A percentile compares a stretch with the other conserved stretches of the same genome.
Evolutionary conservation across 2,797 vertebrate species (phyloP).

Genomic region (Hozukius guyotensis): DNA sequence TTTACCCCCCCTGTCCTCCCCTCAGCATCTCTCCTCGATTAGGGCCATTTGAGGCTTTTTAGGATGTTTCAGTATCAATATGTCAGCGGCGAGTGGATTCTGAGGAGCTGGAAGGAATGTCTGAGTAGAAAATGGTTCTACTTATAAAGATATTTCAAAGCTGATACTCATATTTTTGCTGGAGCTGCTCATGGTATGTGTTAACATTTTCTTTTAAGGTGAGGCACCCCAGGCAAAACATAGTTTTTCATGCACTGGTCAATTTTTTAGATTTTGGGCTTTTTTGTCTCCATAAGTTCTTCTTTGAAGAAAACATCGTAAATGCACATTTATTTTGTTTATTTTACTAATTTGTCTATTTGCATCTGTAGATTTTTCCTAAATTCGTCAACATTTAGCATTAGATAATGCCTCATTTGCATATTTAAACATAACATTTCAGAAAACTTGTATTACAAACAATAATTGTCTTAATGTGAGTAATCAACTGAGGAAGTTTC

Average conservation of each 20-base stretch:
- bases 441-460: background rate
- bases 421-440: background rate
- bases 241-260: too few species aligned
- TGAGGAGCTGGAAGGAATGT: slow-evolving; percentile 26
- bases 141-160: background rate
- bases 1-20: background rate
- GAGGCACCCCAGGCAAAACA: too few species aligned
- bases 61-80: slow-evolving; percentile 44
- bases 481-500: background rate
- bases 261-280: background rate
- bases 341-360: too few species aligned
- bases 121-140: background rate
- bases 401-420: too few species aligned
- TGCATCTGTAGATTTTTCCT: too few species aligned
- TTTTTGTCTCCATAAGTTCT: background rate
- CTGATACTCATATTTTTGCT: background rate
- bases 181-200: background rate
- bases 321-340: too few species aligned
- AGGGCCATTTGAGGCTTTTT: slow-evolving; percentile 37
- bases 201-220: background rate
- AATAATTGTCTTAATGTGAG: background rate
- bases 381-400: too few species aligned
- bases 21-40: slow-evolving; percentile 16
- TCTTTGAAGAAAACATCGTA: too few species aligned
- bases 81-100: slow-evolving; percentile 33